These are phyloP conservation scores for Mamestra brassicae DNA, from an alignment of 2,888 invertebrate species.

Conservation along the genomic window DNA sequence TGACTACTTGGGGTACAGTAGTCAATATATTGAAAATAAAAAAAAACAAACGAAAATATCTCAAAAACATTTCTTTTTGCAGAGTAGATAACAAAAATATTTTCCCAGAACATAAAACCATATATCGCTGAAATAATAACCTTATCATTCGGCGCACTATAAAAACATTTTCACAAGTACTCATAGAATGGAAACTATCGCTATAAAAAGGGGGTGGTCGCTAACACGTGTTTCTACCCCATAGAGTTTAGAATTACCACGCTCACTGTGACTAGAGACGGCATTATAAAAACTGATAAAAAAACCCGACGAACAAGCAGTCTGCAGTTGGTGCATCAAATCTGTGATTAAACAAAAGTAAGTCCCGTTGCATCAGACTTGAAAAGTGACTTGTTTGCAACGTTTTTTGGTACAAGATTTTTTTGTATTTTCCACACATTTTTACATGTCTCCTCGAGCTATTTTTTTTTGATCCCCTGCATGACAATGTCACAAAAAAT, in stretches of 20 bases:
- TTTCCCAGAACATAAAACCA: slow-evolving; percentile 5
- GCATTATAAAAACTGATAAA: not conserved
- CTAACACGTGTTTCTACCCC: slow-evolving; percentile 56
- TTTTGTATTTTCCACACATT: too few species aligned
- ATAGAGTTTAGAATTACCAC: not conserved
- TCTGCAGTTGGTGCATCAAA: too few species aligned
- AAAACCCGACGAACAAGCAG: too few species aligned
- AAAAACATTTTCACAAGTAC: slow-evolving; percentile 56
- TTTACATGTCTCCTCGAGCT: too few species aligned
- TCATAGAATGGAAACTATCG: slow-evolving; percentile 58
- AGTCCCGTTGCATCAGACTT: too few species aligned
- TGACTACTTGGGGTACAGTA: too few species aligned
- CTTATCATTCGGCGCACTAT: slow-evolving; percentile 52
- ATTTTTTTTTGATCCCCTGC: too few species aligned
- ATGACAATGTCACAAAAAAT: too few species aligned
- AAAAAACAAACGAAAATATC: not conserved
- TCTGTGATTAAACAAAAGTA: too few species aligned
- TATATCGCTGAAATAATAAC: slow-evolving; percentile 48
- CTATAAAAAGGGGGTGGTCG: slow-evolving; percentile 53
- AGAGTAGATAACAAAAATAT: slow-evolving; percentile 20
- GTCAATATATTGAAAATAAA: not conserved
- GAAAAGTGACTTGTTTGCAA: too few species aligned
- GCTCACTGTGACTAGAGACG: not conserved
- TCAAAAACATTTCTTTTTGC: not conserved
- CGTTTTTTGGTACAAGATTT: too few species aligned